These are phyloP conservation scores for Oligia fasciuncula DNA, from an alignment of 2,888 invertebrate species.

Conservation along the genomic window DNA sequence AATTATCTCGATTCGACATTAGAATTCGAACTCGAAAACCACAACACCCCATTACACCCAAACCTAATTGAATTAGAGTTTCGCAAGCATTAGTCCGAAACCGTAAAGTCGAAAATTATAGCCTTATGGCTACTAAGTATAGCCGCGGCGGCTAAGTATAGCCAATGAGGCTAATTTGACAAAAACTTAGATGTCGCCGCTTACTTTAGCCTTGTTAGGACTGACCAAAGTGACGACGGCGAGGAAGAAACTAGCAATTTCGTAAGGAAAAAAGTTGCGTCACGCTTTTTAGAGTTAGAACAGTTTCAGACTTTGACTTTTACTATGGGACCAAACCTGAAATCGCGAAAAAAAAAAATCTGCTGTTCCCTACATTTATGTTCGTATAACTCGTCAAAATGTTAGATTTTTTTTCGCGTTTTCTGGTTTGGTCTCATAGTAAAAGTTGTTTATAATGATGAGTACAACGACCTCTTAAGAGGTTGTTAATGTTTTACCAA, in stretches of 20 bases:
- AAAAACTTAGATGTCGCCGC: conserved; percentile 69
- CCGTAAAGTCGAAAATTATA: conserved; percentile 82
- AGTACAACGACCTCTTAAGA: no score
- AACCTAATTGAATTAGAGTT: conserved; percentile 81
- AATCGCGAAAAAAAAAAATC: no score
- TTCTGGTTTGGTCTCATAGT: no score
- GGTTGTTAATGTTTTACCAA: no score
- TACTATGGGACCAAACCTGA: no score
- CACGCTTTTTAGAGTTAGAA: no score
- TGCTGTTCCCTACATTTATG: no score
- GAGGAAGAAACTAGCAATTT: conserved; percentile 34
- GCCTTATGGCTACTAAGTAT: conserved; percentile 67
- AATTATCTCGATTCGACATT: not conserved
- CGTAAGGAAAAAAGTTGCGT: conserved; percentile 5
- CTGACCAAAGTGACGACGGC: conserved; percentile 40
- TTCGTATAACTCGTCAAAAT: no score
- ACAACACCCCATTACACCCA: conserved; percentile 20
- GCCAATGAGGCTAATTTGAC: conserved; percentile 67
- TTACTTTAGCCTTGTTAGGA: conserved; percentile 59
- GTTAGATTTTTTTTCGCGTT: no score
- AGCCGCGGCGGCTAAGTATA: conserved; percentile 68
- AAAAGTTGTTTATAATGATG: no score
- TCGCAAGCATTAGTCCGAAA: conserved; percentile 74
- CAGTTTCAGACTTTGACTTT: no score
- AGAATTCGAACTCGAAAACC: conserved; percentile 24